Evolutionary conservation across 2,797 vertebrate genomes (phyloP).

Genomic region (Acanthurus tractus): DNA sequence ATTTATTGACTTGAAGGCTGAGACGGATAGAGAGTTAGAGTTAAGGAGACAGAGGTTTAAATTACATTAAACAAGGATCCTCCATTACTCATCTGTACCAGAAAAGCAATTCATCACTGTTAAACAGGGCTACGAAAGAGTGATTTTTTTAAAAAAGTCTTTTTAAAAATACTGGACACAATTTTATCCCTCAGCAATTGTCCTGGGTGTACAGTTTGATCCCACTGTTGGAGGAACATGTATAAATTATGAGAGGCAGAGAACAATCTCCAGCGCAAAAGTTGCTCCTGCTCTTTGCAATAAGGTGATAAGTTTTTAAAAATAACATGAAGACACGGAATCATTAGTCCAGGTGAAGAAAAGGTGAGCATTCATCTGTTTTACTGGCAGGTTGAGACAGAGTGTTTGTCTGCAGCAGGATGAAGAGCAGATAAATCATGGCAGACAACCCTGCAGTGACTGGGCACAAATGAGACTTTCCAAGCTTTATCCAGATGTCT

Average conservation of each 20-base stretch:
- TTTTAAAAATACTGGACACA: neutral
- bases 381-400: constrained; percentile 38
- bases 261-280: constrained; percentile 10
- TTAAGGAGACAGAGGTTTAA: neutral
- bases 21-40: constrained; percentile 4
- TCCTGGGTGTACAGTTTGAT: neutral
- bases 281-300: constrained; percentile 13
- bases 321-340: constrained; percentile 18
- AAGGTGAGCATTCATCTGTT: constrained; percentile 33
- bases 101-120: neutral
- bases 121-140: constrained; percentile 6
- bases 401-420: constrained; percentile 50
- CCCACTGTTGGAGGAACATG: constrained; percentile 6
- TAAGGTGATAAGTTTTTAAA: constrained; percentile 23
- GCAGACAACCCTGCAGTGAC: constrained; percentile 25
- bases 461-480: constrained; percentile 48
- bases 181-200: neutral
- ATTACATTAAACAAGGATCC: neutral
- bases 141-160: neutral
- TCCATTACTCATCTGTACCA: neutral
- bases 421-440: constrained; percentile 51
- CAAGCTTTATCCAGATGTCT: constrained; percentile 28
- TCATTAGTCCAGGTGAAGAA: constrained; percentile 46
- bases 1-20: constrained; percentile 26
- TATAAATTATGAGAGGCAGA: neutral